Base-by-base conservation (phyloP, 2,888 invertebrate genomes). In the Gortyna flavago region DNA sequence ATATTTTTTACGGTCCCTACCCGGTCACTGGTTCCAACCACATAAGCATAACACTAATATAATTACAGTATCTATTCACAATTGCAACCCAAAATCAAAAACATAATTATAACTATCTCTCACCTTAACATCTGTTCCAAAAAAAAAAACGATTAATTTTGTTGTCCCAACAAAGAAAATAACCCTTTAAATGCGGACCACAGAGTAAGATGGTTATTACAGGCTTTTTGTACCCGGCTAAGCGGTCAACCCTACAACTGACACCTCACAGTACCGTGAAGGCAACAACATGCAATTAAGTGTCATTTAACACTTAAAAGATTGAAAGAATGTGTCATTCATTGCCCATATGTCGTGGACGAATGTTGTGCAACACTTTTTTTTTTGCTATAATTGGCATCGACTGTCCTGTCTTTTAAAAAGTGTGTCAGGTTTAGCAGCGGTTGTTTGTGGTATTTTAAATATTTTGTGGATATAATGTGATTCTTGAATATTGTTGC, bases 231-330 rank as follows among this genome's bases (percentile, higher is more conserved):
- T 86, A 87, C 85, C 89, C 90, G 90, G 89, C 93, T 94, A 96
- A 95, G 95, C 94, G 96, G 96, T 95, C 96, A 95, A 92, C 92
- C 92, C 92, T 90, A 90, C 96, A 96, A 93, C 96, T 95, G 96
- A 95, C 96, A 96, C 96, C 94, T 94, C 87, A 65, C 67, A 79
- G 90, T 86, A 94, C 95, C 95, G 94, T 96, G 94, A 96, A 94
- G 92, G 85, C 78, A 83, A 92, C 91, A 94, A 92, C 90, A 75
- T 90, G 86, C 92, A 95, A 96, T 96, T 96, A 95, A 91, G 92
- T 92, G 91, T 92, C 93, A 95, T 95, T 95, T 94, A 89, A 93
- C 93, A 94, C 93, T 93, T 90, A 91, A 91, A 88, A 83, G 91
- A 93, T 90, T 88, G 87, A 89, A 91, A 90, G 92, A 93, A 93